Evolutionary conservation across 2,888 invertebrate species (phyloP).

Genomic region (Neoaliturus tenellus): DNA sequence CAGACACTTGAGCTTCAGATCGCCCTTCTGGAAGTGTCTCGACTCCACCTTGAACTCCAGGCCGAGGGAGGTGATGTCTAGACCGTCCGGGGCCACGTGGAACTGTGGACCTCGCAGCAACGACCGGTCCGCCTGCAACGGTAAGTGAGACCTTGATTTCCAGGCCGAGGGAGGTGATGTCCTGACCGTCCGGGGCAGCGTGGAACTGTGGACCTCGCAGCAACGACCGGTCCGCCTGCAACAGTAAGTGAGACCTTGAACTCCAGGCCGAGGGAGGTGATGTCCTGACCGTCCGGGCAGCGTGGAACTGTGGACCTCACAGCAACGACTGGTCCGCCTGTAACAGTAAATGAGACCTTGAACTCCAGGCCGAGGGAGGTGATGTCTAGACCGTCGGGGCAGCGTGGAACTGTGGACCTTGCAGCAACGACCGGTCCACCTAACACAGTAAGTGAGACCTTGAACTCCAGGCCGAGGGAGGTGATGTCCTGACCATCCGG

Average conservation of each 20-base stretch:
- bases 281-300: conserved; percentile 79
- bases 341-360: too few relatives aligned
- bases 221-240: too few relatives aligned
- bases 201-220: too few relatives aligned
- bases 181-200: too few relatives aligned
- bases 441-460: too few relatives aligned
- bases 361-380: conserved; percentile 88
- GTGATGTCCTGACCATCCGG: too few relatives aligned
- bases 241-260: too few relatives aligned
- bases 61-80: conserved; percentile 86
- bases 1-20: conserved; percentile 92
- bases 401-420: conserved; percentile 74
- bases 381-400: conserved; percentile 83
- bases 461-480: too few relatives aligned
- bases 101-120: conserved; percentile 73
- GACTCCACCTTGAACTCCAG: conserved; percentile 85
- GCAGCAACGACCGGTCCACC: conserved; percentile 66
- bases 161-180: too few relatives aligned
- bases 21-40: conserved; percentile 89
- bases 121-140: conserved; percentile 65
- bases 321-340: conserved; percentile 65
- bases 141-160: too few relatives aligned
- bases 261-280: too few relatives aligned
- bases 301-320: conserved; percentile 74
- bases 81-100: conserved; percentile 77